Evolutionary conservation across 2,888 invertebrate genomes (phyloP).

Genomic region (Deilephila elpenor): DNA sequence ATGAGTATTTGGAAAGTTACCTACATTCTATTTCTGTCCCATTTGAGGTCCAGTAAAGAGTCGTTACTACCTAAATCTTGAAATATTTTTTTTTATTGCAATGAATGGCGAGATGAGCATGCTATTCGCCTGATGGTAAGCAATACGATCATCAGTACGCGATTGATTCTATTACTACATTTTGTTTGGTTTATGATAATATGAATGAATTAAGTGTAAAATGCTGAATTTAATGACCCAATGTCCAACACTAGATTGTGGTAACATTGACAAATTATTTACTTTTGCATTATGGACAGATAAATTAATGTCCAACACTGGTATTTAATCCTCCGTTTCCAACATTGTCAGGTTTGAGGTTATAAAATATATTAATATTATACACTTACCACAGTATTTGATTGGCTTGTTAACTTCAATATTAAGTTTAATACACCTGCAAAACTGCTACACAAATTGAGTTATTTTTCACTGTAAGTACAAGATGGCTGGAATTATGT

Average conservation of each 20-base stretch:
- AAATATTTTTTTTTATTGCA: no score
- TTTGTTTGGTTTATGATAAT: no score
- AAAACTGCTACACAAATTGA: background rate
- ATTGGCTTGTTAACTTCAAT: background rate
- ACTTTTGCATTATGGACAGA: background rate
- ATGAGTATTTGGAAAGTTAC: no score
- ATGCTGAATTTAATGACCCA: background rate
- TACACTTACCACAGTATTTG: background rate
- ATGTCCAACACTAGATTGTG: background rate
- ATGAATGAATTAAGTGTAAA: no score
- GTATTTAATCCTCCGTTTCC: no score
- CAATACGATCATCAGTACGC: no score
- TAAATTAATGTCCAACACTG: slow-evolving; percentile 5
- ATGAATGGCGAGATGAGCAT: no score
- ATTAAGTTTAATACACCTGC: background rate
- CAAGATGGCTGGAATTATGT: background rate
- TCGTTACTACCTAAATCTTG: no score
- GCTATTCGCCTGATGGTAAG: no score
- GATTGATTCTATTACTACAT: no score
- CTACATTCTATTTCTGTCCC: no score
- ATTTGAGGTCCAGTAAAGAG: no score
- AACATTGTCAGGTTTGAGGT: background rate
- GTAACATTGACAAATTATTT: background rate
- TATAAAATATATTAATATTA: background rate
- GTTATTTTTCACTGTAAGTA: background rate